Conservation (phyloP, 2,113 vertebrate species). For the Damaliscus lunatus region DNA sequence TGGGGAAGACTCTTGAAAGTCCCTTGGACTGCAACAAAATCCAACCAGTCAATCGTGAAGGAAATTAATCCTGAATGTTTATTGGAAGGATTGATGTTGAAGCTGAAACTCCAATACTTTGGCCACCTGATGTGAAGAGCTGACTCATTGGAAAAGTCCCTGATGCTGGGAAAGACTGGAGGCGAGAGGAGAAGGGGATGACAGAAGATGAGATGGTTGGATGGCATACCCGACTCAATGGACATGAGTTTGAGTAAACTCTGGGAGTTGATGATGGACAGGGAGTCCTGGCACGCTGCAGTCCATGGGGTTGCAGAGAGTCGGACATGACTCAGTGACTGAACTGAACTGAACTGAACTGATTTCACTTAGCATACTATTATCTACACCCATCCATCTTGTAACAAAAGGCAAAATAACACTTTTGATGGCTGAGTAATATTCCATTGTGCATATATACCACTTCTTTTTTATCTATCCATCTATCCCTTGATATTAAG, state of each 20-base stretch:
- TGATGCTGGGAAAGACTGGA: neutral
- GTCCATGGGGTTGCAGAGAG: neutral
- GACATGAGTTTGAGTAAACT: neutral
- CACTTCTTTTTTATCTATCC: neutral
- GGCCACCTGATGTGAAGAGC: neutral
- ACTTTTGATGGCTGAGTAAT: neutral
- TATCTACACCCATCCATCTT: neutral
- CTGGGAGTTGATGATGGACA: accelerated
- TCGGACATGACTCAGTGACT: accelerated
- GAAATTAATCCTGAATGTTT: neutral
- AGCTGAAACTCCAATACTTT: neutral
- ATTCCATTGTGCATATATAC: neutral
- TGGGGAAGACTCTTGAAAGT: neutral
- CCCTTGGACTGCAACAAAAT: neutral
- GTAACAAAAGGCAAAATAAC: neutral
- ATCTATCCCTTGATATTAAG: neutral
- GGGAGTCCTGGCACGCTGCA: neutral
- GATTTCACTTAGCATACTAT: neutral
- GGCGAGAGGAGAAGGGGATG: neutral
- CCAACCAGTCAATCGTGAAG: neutral
- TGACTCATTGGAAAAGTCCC: neutral
- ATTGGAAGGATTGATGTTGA: neutral
- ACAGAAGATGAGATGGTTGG: neutral
- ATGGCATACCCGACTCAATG: accelerated
- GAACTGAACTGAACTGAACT: neutral